These are phyloP conservation scores for Morus bassanus DNA, from an alignment of 2,797 vertebrate genomes.

Conservation along the genomic window DNA sequence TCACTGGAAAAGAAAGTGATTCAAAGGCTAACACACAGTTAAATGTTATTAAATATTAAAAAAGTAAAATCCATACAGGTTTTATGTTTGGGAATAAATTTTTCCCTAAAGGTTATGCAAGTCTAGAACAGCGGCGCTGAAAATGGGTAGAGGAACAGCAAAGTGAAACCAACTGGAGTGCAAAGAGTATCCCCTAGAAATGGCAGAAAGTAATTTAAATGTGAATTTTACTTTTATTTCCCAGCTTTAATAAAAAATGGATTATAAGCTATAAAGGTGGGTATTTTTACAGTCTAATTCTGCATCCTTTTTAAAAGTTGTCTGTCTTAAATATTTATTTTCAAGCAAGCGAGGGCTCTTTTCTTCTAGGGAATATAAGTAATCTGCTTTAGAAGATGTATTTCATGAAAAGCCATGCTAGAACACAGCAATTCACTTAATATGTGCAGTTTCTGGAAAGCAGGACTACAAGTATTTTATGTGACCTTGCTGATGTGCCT, in stretches of 20 bases:
- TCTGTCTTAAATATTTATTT: constrained; percentile 51
- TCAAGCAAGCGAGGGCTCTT: background rate
- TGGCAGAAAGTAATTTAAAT: constrained; percentile 23
- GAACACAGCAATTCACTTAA: background rate
- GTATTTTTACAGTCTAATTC: constrained; percentile 35
- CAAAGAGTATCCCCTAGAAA: constrained; percentile 46
- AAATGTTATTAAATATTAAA: constrained; percentile 13
- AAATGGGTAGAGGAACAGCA: background rate
- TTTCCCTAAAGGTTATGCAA: background rate
- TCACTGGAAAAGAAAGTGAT: constrained; percentile 9
- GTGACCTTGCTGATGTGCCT: background rate
- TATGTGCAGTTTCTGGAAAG: background rate
- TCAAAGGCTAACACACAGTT: background rate
- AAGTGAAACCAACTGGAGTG: background rate
- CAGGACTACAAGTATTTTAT: background rate
- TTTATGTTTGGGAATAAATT: constrained; percentile 23
- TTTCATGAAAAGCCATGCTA: background rate
- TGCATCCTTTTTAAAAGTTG: constrained; percentile 10
- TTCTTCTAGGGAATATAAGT: background rate
- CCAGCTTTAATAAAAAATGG: constrained; percentile 60
- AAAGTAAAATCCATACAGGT: background rate
- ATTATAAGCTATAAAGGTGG: constrained; percentile 41
- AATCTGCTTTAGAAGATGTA: background rate
- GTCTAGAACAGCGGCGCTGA: background rate
- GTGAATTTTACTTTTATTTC: constrained; percentile 28